phyloP scores from a whole-genome alignment of 2,888 invertebrate species.

The Clistopyga incitator region DNA sequence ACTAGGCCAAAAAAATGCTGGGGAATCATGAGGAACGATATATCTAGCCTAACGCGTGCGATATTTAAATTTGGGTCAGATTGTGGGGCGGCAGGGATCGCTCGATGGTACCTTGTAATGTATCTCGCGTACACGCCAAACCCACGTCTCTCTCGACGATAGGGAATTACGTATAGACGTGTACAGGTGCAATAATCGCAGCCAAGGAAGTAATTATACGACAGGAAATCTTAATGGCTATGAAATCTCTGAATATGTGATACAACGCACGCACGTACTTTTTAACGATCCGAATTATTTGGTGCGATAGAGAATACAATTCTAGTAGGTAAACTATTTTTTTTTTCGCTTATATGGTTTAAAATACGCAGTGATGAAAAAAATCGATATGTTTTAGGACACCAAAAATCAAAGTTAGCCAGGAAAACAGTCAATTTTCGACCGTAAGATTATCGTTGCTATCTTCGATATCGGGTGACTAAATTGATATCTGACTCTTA shows the following conservation, averaged over 20 bases:
- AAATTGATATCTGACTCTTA: no score
- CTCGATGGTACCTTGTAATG: conserved; percentile 61
- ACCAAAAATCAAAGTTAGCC: no score
- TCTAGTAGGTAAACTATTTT: neutral
- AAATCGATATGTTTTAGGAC: no score
- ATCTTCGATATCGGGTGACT: neutral
- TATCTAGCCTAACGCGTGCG: conserved; percentile 14
- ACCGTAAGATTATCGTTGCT: neutral
- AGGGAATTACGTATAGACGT: neutral
- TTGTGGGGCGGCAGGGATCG: conserved; percentile 43
- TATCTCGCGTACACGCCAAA: conserved; percentile 64
- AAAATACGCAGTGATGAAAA: neutral
- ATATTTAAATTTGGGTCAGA: conserved; percentile 72
- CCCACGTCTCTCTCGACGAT: conserved; percentile 17
- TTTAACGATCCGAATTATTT: neutral
- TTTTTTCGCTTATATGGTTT: neutral
- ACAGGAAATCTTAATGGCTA: conserved; percentile 46
- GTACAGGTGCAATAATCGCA: conserved; percentile 30
- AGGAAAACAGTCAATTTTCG: neutral
- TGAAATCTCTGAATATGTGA: conserved; percentile 25
- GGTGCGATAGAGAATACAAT: neutral
- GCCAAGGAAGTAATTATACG: conserved; percentile 54
- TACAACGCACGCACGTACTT: conserved; percentile 10
- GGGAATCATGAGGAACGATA: conserved; percentile 5
- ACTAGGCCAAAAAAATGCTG: conserved; percentile 18